These are phyloP conservation scores for Morus bassanus DNA, from an alignment of 2,797 vertebrate species.

Conservation along the genomic window DNA sequence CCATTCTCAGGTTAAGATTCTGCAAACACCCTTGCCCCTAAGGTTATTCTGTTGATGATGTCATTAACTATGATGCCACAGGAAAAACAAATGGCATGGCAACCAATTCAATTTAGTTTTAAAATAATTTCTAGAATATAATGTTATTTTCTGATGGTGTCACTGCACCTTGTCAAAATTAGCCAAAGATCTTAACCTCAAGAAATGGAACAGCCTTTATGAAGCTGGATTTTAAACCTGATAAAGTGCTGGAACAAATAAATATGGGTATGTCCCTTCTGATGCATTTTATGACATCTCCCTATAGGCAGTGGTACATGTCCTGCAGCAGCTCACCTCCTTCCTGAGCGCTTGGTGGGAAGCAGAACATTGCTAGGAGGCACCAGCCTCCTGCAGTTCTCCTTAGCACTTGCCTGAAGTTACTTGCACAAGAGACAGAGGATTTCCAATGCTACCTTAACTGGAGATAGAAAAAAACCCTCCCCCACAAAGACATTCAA, in stretches of 20 bases:
- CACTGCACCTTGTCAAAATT: neutral
- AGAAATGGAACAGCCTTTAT: neutral
- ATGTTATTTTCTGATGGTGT: neutral
- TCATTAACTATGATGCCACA: constrained; percentile 46
- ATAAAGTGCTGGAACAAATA: neutral
- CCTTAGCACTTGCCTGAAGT: neutral
- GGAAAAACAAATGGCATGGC: constrained; percentile 26
- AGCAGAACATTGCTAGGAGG: neutral
- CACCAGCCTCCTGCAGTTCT: constrained; percentile 4
- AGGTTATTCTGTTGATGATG: constrained; percentile 52
- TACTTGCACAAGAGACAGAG: neutral
- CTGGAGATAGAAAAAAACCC: neutral
- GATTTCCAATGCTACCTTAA: neutral
- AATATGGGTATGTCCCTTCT: neutral
- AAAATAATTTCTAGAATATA: constrained; percentile 29
- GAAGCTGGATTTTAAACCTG: constrained; percentile 10
- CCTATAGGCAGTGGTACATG: neutral
- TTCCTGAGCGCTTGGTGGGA: neutral
- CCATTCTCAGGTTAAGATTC: constrained; percentile 13
- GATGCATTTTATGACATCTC: neutral
- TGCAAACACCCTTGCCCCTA: constrained; percentile 20
- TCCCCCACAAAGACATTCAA: neutral
- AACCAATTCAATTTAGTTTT: constrained; percentile 34
- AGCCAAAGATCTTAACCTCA: neutral
- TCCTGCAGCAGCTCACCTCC: neutral